These are phyloP conservation scores for Scaptodrosophila lebanonensis DNA, from an alignment of 1,140 invertebrate genomes.

Conservation along the genomic window DNA sequence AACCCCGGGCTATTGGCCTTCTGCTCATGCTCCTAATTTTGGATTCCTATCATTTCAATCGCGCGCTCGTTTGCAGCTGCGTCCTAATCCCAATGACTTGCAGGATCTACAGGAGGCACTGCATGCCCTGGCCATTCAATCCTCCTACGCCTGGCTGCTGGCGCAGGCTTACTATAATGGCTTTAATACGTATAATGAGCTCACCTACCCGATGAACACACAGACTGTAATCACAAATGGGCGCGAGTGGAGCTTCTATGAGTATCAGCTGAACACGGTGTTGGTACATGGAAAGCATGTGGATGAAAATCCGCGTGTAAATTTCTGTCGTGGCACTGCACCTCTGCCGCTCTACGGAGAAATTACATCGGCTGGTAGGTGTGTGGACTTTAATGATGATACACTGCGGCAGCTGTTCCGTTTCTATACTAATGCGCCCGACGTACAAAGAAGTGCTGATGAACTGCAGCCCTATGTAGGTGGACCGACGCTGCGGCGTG, in stretches of 20 bases:
- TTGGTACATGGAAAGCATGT: conserved; percentile 81
- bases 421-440: conserved; percentile 85
- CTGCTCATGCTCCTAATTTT: conserved; percentile 84
- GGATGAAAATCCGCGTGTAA: conserved; percentile 83
- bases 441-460: conserved; percentile 78
- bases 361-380: conserved; percentile 82
- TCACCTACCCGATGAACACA: conserved; percentile 91
- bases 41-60: conserved; percentile 86
- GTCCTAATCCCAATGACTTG: conserved; percentile 74
- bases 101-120: conserved; percentile 81
- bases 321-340: conserved; percentile 89
- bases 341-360: conserved; percentile 86
- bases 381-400: conserved; percentile 89
- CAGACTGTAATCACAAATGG: conserved; percentile 93
- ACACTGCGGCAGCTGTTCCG: conserved; percentile 86
- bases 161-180: conserved; percentile 91
- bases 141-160: conserved; percentile 88
- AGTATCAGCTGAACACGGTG: conserved; percentile 93
- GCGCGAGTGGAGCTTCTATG: conserved; percentile 87
- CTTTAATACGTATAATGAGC: conserved; percentile 90
- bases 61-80: conserved; percentile 79
- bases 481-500: conserved; percentile 78
- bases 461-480: conserved; percentile 87
- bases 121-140: conserved; percentile 84
- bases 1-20: conserved; percentile 88